Percentiles rank a stretch among this genome's conserved stretches.
Evolutionary conservation across 2,797 vertebrate genomes (phyloP).

Genomic region (Poeciliopsis infans): DNA sequence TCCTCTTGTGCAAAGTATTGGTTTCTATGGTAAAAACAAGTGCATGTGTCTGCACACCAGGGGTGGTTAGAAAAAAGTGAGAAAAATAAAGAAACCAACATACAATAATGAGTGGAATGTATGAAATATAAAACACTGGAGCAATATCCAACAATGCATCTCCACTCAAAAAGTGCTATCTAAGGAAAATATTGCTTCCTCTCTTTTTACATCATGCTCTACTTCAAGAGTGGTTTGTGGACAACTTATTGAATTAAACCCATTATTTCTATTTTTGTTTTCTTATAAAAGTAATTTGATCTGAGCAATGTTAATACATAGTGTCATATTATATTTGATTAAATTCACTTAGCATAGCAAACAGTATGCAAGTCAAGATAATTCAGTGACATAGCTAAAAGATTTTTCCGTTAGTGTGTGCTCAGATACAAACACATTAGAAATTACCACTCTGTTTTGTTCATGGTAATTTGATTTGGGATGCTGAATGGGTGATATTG

Average conservation of each 20-base stretch:
- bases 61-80: conserved; percentile 48
- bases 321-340: not conserved
- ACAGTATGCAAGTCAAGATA: conserved; percentile 28
- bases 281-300: not conserved
- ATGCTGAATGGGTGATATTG: conserved; percentile 64
- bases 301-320: not conserved
- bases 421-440: conserved; percentile 74
- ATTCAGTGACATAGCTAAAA: conserved; percentile 44
- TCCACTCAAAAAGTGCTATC: conserved; percentile 20
- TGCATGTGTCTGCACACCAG: conserved; percentile 48
- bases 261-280: not conserved
- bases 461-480: conserved; percentile 74
- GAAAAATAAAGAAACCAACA: conserved; percentile 45
- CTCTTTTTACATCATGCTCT: not conserved
- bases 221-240: conserved; percentile 3
- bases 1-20: conserved; percentile 26
- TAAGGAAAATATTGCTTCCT: not conserved
- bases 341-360: conserved; percentile 8
- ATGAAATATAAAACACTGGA: not conserved
- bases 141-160: conserved; percentile 16
- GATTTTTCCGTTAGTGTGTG: conserved; percentile 56
- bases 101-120: conserved; percentile 52
- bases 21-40: conserved; percentile 36
- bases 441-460: conserved; percentile 77
- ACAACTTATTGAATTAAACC: not conserved